Base-by-base conservation (phyloP, 2,113 vertebrate genomes). In the Hymenochirus boettgeri region DNA sequence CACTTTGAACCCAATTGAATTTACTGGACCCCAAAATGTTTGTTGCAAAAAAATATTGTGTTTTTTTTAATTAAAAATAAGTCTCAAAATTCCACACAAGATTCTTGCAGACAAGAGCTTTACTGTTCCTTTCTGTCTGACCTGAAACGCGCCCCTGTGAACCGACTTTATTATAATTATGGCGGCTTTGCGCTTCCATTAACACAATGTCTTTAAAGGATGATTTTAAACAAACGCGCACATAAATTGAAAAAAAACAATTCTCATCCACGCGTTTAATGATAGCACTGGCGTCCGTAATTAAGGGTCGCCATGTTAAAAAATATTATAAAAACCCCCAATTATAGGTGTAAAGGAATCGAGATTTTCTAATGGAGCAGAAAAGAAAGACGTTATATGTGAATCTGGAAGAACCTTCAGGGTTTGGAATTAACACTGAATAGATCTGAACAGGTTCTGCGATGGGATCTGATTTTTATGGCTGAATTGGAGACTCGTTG, bases 211-310 rank as follows among this genome's bases (percentile, higher is more conserved):
- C 64, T 59, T 52, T 66, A 66, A 59, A 26, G 27, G 55, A 58
- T 59, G 29, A 66, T n/a, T 57, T 57, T 57, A 46, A 52, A 57
- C 4, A 35, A 35, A 33, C 8, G 10, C 33, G 10, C 33, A n/a
- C n/a, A n/a, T n/a, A n/a, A n/a, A n/a, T n/a, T n/a, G n/a, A n/a
- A 35, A 35, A 35, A 31, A 33, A 35, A 35, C 33, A 35, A 12
- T 3, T 35, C n/a, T n/a, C 48, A 57, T 54, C 57, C 64, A 52
- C 59, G 64, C 55, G 64, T 52, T 66, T 66, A 66, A 66, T 58
- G 64, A 59, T n/a, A 46, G 46, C 37, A 45, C 64, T 27, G 64
- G 64, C 64, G 55, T 66, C 64, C 64, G 37, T 66, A 66, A 66
- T 66, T 66, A 66, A 66, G 56, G 31, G 45, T 66, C n/a, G 53